Conservation (phyloP, 2,888 invertebrate species). For the Caenorhabditis angaria region DNA sequence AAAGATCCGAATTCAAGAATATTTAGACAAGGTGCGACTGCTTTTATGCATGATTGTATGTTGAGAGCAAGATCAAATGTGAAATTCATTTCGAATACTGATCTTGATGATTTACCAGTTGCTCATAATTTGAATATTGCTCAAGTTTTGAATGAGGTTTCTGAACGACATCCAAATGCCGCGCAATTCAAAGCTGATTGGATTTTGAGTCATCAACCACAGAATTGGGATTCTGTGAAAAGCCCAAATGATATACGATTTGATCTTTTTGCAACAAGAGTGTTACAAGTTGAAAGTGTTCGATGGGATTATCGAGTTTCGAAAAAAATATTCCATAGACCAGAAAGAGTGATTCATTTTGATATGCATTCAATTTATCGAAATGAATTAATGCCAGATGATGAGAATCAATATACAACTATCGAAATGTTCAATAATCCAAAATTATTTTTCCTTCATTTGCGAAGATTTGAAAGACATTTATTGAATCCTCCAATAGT, state of each 20-base stretch:
- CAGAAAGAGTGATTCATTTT: constrained; percentile 48
- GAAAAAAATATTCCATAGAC: constrained; percentile 51
- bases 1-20: constrained; percentile 42
- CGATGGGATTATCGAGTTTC: constrained; percentile 49
- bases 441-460: constrained; percentile 37
- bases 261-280: constrained; percentile 21
- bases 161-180: constrained; percentile 29
- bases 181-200: constrained; percentile 45
- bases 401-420: constrained; percentile 26
- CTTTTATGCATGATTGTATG: constrained; percentile 52
- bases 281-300: constrained; percentile 28
- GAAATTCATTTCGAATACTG: constrained; percentile 50
- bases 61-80: constrained; percentile 40
- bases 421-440: constrained; percentile 31
- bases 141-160: constrained; percentile 16
- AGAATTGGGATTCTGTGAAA: constrained; percentile 36
- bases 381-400: constrained; percentile 23
- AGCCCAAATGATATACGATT: constrained; percentile 28
- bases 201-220: constrained; percentile 40
- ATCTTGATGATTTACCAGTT: constrained; percentile 47
- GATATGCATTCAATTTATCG: constrained; percentile 48
- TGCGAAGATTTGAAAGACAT: constrained; percentile 43
- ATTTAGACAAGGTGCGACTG: constrained; percentile 43
- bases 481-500: constrained; percentile 24
- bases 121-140: constrained; percentile 25